phyloP scores from a whole-genome alignment of 2,888 invertebrate genomes.

The Eupeodes luniger region DNA sequence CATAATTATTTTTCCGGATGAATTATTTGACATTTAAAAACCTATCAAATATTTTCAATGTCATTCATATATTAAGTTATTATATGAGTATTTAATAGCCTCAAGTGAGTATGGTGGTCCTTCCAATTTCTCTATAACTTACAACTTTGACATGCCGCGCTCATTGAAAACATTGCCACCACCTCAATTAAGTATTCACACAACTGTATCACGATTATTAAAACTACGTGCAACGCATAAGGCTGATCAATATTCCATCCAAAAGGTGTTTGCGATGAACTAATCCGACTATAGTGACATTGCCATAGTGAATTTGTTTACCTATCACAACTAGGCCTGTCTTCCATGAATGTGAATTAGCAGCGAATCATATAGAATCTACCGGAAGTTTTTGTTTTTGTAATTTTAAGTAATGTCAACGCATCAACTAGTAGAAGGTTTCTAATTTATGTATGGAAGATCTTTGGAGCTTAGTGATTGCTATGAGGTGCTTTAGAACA shows the following conservation, averaged over 20 bases:
- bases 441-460: slow-evolving; percentile 52
- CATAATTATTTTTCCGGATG: not conserved
- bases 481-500: slow-evolving; percentile 14
- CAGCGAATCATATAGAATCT: slow-evolving; percentile 22
- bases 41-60: slow-evolving; percentile 9
- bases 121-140: slow-evolving; percentile 36
- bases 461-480: not conserved
- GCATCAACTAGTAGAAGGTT: slow-evolving; percentile 49
- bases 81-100: slow-evolving; percentile 20
- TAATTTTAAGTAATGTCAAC: slow-evolving; percentile 32
- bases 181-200: slow-evolving; percentile 59
- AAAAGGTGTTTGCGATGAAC: slow-evolving; percentile 58
- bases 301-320: slow-evolving; percentile 20
- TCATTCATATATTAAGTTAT: not conserved
- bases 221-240: slow-evolving; percentile 65
- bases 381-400: slow-evolving; percentile 52
- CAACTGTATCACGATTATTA: slow-evolving; percentile 50
- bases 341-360: slow-evolving; percentile 57
- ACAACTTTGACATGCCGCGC: slow-evolving; percentile 56
- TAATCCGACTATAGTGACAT: slow-evolving; percentile 50
- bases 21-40: slow-evolving; percentile 1
- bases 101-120: slow-evolving; percentile 27
- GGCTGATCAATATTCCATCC: slow-evolving; percentile 65
- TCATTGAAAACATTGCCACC: slow-evolving; percentile 18
- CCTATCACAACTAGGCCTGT: slow-evolving; percentile 32